Evolutionary conservation across 2,113 vertebrate genomes (phyloP).

Genomic region (Pimephales promelas): DNA sequence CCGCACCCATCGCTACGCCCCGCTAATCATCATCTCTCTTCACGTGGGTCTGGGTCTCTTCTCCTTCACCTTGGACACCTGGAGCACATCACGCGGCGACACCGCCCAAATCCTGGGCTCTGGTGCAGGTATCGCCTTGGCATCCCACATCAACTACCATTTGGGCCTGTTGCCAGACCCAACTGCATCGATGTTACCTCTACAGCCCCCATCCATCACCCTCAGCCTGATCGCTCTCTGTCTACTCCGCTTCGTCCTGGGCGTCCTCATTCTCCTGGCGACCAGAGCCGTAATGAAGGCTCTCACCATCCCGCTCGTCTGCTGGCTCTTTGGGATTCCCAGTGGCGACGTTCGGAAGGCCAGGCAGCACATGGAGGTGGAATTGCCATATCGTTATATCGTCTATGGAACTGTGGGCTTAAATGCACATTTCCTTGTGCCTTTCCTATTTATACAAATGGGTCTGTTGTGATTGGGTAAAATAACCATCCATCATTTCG

Average conservation of each 20-base stretch:
- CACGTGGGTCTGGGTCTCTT: conserved; percentile 89
- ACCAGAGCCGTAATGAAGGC: conserved; percentile 85
- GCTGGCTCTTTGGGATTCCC: conserved; percentile 76
- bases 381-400: conserved; percentile 94
- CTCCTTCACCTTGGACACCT: conserved; percentile 94
- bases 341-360: conserved; percentile 80
- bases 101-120: conserved; percentile 93
- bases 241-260: conserved; percentile 78
- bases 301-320: conserved; percentile 86
- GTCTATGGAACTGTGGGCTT: conserved; percentile 90
- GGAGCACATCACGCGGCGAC: conserved; percentile 96
- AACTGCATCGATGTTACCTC: conserved; percentile 74
- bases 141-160: conserved; percentile 80
- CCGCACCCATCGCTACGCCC: conserved; percentile 83
- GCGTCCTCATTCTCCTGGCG: conserved; percentile 81
- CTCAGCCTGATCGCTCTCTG: conserved; percentile 73
- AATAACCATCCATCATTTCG: neutral
- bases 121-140: conserved; percentile 89
- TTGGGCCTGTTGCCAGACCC: conserved; percentile 83
- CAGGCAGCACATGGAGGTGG: conserved; percentile 91
- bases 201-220: conserved; percentile 72
- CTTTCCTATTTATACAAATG: conserved; percentile 79
- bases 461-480: conserved; percentile 65
- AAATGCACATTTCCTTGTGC: conserved; percentile 84
- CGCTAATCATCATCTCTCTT: conserved; percentile 85